phyloP scores from a whole-genome alignment of 2,113 vertebrate genomes.

The Gavialis gangeticus region DNA sequence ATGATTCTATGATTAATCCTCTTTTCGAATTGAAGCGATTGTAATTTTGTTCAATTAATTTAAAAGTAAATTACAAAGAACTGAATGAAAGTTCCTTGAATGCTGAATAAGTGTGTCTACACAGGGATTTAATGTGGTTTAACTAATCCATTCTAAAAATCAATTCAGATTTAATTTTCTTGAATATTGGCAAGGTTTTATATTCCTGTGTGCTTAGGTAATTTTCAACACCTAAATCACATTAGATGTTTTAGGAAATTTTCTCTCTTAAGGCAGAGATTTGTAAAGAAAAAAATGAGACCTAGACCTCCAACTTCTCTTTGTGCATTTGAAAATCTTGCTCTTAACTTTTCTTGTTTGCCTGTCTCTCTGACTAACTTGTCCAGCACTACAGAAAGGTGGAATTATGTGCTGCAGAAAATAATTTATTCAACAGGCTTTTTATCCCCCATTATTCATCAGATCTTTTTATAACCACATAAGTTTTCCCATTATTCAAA shows the following conservation, averaged over 20 bases:
- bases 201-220: not conserved
- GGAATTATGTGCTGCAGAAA: constrained; percentile 26
- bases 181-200: not conserved
- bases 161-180: constrained; percentile 9
- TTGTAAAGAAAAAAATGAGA: not conserved
- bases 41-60: not conserved
- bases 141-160: constrained; percentile 30
- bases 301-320: not conserved
- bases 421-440: constrained; percentile 30
- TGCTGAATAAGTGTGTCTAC: not conserved
- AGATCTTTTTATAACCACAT: not conserved
- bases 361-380: not conserved
- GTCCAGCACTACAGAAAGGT: not conserved
- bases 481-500: constrained; percentile 46
- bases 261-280: not conserved
- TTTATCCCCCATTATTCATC: constrained; percentile 49
- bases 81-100: not conserved
- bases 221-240: not conserved
- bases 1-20: no score
- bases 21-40: not conserved
- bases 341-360: not conserved
- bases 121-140: constrained; percentile 13
- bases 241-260: not conserved
- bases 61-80: not conserved
- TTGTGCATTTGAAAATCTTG: not conserved